Evolutionary conservation across 2,113 vertebrate species (phyloP), one percentile per base, ranked within the genome.

Genomic region (Urocynchramus pylzowi): DNA sequence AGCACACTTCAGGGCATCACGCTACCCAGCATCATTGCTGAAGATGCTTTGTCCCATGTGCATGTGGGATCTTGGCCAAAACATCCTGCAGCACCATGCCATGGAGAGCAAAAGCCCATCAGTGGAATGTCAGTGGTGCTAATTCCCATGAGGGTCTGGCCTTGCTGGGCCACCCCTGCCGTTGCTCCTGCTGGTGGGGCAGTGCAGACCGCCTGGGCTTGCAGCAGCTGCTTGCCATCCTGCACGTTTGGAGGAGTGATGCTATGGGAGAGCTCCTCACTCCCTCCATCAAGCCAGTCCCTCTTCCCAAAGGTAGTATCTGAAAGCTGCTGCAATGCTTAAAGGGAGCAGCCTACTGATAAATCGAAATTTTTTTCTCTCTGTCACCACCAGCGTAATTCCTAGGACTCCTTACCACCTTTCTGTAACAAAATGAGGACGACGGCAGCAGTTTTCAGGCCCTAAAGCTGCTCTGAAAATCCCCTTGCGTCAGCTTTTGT

Each of bases 191-290:
- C 47, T 35, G 35, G 26, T 1, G 21, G 56, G 47, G 26, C 0
- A 1, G 9, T 15, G 42, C 56, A 37, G 45, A 30, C 23, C 0
- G 0, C 60, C 26, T 61, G 42, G 74, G 74, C 27, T 74, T 2
- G 0, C 18, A 63, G 45, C 41, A 60, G 50, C 49, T 35, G 23
- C 67, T 75, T 71, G 70, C 21, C 44, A 21, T 31, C n/a, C 22
- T 16, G 56, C 14, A 45, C 3, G 1, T 59, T 49, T 1, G 3
- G 44, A 69, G n/a, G 19, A 28, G 18, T 41, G 42, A 45, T 47
- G 42, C 42, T 31, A 23, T 18, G 31, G 54, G 35, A 70, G 41
- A 70, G 50, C 42, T 85, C 20, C 49, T 68, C 26, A 47, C 7
- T 68, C 65, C 22, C 41, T 84, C 17, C 64, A 42, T 31, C 21